These are phyloP conservation scores for Proteles cristata DNA, from an alignment of 2,113 vertebrate genomes.

Conservation along the genomic window DNA sequence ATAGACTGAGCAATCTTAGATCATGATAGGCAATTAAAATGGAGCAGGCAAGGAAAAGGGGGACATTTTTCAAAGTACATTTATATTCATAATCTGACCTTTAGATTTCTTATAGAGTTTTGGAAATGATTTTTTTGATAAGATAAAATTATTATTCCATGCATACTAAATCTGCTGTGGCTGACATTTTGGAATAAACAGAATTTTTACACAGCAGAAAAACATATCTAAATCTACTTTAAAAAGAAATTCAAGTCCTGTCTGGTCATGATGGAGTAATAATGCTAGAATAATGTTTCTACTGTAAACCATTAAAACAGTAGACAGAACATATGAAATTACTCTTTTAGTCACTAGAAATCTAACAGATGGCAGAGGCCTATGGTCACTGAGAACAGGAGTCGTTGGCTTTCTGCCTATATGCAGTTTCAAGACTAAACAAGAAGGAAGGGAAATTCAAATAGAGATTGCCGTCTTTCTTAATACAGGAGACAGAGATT, in stretches of 20 bases:
- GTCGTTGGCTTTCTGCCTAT: background rate
- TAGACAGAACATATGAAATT: background rate
- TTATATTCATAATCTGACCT: slow-evolving; percentile 54
- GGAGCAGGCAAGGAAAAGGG: background rate
- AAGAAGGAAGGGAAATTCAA: background rate
- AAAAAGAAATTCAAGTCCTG: background rate
- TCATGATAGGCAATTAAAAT: background rate
- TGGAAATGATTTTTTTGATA: slow-evolving; percentile 12
- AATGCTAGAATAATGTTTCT: background rate
- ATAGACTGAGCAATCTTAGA: background rate
- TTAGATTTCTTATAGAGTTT: slow-evolving; percentile 48
- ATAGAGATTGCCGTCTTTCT: background rate
- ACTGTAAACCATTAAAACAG: background rate
- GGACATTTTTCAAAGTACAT: background rate
- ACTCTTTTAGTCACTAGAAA: background rate
- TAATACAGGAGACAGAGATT: background rate
- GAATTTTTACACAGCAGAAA: slow-evolving; percentile 49
- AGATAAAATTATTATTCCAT: slow-evolving; percentile 41
- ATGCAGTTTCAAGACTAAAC: background rate
- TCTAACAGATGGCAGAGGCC: background rate
- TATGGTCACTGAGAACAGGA: background rate
- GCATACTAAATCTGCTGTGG: slow-evolving; percentile 14
- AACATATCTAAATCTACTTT: slow-evolving; percentile 1
- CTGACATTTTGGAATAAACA: slow-evolving; percentile 50
- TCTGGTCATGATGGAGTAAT: background rate